These are phyloP conservation scores for Dorcus parallelipipedus DNA, from an alignment of 2,888 invertebrate species.

Conservation along the genomic window DNA sequence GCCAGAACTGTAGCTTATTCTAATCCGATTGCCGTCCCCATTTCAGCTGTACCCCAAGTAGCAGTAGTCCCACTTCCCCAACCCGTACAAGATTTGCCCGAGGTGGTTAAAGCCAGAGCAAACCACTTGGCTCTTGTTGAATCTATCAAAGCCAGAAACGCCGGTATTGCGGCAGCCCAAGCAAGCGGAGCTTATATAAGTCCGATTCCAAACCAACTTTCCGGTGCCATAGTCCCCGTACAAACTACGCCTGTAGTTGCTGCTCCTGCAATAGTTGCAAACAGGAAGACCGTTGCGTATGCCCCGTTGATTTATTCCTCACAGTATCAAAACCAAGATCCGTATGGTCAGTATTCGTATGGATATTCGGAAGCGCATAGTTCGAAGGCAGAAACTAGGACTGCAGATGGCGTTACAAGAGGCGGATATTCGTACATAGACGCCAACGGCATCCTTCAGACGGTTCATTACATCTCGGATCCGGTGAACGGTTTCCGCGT, in stretches of 20 bases:
- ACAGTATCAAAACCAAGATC: slow-evolving; percentile 53
- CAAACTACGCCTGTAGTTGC: slow-evolving; percentile 19
- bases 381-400: slow-evolving; percentile 60
- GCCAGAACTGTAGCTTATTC: slow-evolving; percentile 32
- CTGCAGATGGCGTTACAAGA: slow-evolving; percentile 59
- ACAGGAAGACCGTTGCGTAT: slow-evolving; percentile 14
- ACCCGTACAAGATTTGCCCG: slow-evolving; percentile 43
- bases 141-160: slow-evolving; percentile 36
- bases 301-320: slow-evolving; percentile 15
- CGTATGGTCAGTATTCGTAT: slow-evolving; percentile 54
- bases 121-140: slow-evolving; percentile 41
- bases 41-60: slow-evolving; percentile 27
- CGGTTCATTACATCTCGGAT: slow-evolving; percentile 63
- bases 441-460: slow-evolving; percentile 62
- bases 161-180: slow-evolving; percentile 21
- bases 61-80: slow-evolving; percentile 11
- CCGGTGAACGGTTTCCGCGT: slow-evolving; percentile 62
- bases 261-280: slow-evolving; percentile 13
- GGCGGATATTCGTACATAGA: slow-evolving; percentile 70
- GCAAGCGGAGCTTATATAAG: slow-evolving; percentile 23
- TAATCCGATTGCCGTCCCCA: slow-evolving; percentile 34
- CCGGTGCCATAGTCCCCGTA: slow-evolving; percentile 34
- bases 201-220: slow-evolving; percentile 30
- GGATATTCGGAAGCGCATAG: slow-evolving; percentile 64
- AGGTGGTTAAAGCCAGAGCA: slow-evolving; percentile 39